Percentiles rank a stretch among this genome's conserved stretches.
phyloP scores from a whole-genome alignment of 2,113 vertebrate genomes.

The Oenanthe oenanthe region DNA sequence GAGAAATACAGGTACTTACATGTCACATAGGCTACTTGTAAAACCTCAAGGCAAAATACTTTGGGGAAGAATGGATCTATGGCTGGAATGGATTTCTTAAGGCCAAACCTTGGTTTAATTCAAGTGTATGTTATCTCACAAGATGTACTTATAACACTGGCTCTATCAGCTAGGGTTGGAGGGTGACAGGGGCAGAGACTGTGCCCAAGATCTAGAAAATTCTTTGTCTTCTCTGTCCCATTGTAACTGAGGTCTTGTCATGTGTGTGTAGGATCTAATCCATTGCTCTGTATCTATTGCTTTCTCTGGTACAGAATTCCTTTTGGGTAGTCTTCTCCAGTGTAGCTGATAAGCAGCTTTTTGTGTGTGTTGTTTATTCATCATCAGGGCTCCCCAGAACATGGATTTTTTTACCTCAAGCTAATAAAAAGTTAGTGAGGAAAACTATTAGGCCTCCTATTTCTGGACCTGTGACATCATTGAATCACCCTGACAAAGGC shows the following conservation, averaged over 20 bases:
- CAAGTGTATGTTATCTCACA: neutral
- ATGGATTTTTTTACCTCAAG: neutral
- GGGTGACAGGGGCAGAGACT: neutral
- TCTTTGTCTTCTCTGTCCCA: neutral
- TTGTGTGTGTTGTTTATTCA: neutral
- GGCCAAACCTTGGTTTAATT: neutral
- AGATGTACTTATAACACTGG: fast-evolving
- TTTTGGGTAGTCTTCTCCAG: neutral
- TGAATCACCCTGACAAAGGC: neutral
- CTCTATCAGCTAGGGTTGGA: neutral
- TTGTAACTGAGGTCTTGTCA: neutral
- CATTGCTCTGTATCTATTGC: neutral
- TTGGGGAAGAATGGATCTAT: neutral
- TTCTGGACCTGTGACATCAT: neutral
- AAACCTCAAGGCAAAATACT: neutral
- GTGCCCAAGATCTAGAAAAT: neutral
- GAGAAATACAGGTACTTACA: neutral
- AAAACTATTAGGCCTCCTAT: neutral
- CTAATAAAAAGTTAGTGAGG: neutral
- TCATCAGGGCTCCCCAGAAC: neutral
- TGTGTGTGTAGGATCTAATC: neutral
- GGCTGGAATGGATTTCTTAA: neutral
- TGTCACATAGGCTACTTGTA: neutral
- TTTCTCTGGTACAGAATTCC: neutral
- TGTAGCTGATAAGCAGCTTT: neutral